phyloP scores from a whole-genome alignment of 2,797 vertebrate genomes.

The Falco peregrinus region DNA sequence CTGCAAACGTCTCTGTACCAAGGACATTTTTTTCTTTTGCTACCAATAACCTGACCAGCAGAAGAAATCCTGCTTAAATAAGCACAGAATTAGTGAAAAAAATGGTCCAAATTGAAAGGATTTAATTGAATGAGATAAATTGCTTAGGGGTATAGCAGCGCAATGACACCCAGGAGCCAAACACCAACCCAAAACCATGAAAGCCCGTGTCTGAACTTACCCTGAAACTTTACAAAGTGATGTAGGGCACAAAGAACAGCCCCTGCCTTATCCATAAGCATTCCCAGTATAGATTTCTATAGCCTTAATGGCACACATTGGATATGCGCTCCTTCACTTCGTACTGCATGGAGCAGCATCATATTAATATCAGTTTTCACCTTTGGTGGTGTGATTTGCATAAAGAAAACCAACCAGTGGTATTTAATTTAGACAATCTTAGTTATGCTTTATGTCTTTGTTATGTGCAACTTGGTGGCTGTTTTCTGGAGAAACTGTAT shows the following conservation, averaged over 20 bases:
- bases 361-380: not conserved
- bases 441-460: not conserved
- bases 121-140: not conserved
- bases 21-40: not conserved
- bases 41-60: not conserved
- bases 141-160: not conserved
- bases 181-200: rapidly evolving
- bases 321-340: not conserved
- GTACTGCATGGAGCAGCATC: not conserved
- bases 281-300: not conserved
- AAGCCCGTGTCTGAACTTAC: not conserved
- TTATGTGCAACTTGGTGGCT: not conserved
- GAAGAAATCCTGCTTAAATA: not conserved
- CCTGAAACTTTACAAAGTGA: not conserved
- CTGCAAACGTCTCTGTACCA: not conserved
- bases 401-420: not conserved
- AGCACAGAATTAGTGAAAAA: too few relatives aligned
- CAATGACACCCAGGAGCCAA: not conserved
- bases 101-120: too few relatives aligned
- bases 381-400: not conserved
- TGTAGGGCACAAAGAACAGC: not conserved
- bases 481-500: not conserved
- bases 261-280: not conserved
- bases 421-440: not conserved
- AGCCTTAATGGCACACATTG: not conserved